Evolutionary conservation across 2,797 vertebrate genomes (phyloP).

Genomic region (Echeneis naucrates): DNA sequence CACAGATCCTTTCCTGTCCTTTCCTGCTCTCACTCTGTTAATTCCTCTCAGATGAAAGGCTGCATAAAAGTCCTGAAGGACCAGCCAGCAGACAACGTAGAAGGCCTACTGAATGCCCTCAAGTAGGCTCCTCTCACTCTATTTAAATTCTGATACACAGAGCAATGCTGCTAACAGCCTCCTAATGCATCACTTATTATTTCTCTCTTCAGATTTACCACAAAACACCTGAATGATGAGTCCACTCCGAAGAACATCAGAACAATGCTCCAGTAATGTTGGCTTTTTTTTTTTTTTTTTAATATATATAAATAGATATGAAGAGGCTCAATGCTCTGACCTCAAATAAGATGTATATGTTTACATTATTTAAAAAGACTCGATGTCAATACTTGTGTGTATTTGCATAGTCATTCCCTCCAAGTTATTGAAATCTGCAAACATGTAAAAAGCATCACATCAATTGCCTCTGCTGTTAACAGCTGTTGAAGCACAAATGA

Average conservation of each 20-base stretch:
- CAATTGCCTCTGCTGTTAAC: slow-evolving; percentile 84
- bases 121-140: slow-evolving; percentile 84
- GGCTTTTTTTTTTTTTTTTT: slow-evolving; percentile 43
- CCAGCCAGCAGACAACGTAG: slow-evolving; percentile 95
- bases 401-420: slow-evolving; percentile 94
- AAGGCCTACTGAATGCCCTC: slow-evolving; percentile 97
- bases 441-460: slow-evolving; percentile 72
- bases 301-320: slow-evolving; percentile 72
- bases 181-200: neutral
- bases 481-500: slow-evolving; percentile 60
- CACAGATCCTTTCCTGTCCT: neutral
- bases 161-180: neutral
- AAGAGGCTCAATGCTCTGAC: slow-evolving; percentile 93
- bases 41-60: slow-evolving; percentile 76
- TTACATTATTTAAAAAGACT: slow-evolving; percentile 99
- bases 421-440: slow-evolving; percentile 83
- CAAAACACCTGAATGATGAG: slow-evolving; percentile 99
- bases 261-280: slow-evolving; percentile 96
- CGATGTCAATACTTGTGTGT: slow-evolving; percentile 96
- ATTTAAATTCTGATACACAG: neutral
- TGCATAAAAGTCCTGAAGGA: slow-evolving; percentile 93
- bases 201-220: slow-evolving; percentile 91
- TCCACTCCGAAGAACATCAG: slow-evolving; percentile 98
- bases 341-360: slow-evolving; percentile 99
- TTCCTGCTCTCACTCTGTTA: neutral